phyloP scores from a whole-genome alignment of 2,113 vertebrate species.

The Hippocampus abdominalis region DNA sequence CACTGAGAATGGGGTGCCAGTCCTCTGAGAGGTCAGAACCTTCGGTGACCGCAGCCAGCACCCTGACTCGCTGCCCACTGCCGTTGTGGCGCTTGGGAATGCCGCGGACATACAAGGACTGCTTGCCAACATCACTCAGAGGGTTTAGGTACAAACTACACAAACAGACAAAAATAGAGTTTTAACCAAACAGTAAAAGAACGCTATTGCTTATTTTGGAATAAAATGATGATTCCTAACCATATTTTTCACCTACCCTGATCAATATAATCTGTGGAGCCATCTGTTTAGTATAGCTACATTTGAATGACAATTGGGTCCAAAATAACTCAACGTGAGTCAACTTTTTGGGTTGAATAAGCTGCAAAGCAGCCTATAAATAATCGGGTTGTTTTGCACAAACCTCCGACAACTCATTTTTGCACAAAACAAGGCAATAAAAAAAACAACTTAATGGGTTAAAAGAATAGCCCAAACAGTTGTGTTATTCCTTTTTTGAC shows the following conservation, averaged over 20 bases:
- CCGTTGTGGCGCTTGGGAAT: slow-evolving; percentile 54
- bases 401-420: no score
- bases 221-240: background rate
- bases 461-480: no score
- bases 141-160: slow-evolving; percentile 90
- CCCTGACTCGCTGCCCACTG: slow-evolving; percentile 65
- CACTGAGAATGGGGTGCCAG: slow-evolving; percentile 84
- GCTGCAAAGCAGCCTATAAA: no score
- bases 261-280: background rate
- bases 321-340: no score
- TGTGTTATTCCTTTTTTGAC: no score
- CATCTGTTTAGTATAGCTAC: background rate
- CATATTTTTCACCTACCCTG: background rate
- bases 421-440: no score
- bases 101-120: slow-evolving; percentile 66
- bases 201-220: background rate
- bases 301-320: no score
- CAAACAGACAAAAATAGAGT: background rate
- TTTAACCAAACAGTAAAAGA: background rate
- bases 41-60: slow-evolving; percentile 85
- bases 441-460: no score
- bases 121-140: slow-evolving; percentile 85
- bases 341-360: no score
- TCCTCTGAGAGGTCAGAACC: slow-evolving; percentile 82
- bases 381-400: no score